phyloP scores from a whole-genome alignment of 2,797 vertebrate genomes.

The Ataeniobius toweri region DNA sequence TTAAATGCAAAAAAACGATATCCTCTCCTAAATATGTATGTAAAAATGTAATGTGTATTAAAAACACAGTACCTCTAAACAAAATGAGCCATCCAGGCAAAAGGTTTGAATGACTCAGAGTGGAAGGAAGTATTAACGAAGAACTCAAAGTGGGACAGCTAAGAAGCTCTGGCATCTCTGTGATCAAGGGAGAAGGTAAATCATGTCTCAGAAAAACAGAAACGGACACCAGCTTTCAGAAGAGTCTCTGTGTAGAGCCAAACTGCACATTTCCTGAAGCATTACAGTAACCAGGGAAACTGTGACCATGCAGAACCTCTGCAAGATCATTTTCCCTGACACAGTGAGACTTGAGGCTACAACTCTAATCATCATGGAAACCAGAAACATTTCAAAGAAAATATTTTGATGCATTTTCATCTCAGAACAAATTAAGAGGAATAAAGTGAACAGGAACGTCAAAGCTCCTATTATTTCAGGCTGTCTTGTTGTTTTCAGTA shows the following conservation, averaged over 20 bases:
- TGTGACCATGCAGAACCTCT: neutral
- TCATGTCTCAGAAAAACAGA: constrained; percentile 40
- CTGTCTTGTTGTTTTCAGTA: neutral
- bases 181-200: constrained; percentile 61
- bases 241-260: constrained; percentile 43
- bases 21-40: constrained; percentile 26
- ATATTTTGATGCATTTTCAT: neutral
- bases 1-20: constrained; percentile 28
- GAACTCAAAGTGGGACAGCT: constrained; percentile 65
- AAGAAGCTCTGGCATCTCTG: constrained; percentile 68
- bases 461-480: neutral
- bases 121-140: constrained; percentile 52
- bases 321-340: neutral
- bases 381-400: neutral
- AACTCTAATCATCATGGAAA: neutral
- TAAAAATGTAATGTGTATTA: neutral
- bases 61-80: neutral
- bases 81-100: neutral
- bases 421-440: neutral
- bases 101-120: constrained; percentile 43
- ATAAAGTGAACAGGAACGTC: neutral
- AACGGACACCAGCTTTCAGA: constrained; percentile 44
- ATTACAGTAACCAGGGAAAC: constrained; percentile 19
- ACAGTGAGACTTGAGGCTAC: neutral
- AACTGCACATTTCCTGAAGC: constrained; percentile 21